Evolutionary conservation across 2,797 vertebrate genomes (phyloP), one percentile per base, ranked within the genome.

Genomic region (Phylloscopus collybita): DNA sequence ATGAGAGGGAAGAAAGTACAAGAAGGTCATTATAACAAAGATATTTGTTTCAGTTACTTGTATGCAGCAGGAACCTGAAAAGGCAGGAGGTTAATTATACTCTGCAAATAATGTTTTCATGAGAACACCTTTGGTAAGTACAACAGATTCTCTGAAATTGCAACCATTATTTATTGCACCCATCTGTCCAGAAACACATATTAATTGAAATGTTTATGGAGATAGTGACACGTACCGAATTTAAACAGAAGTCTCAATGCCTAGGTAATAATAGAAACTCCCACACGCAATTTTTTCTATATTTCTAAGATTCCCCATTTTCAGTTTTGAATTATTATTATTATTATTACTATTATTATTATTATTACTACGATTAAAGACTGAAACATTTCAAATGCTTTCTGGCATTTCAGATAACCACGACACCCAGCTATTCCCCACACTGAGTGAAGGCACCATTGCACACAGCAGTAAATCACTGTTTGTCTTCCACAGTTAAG

Each of bases 51-150:
- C 65, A 94, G 45, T 74, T 74, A 74, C 57, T 93, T 6, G 1
- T 44, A 61, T 51, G 38, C 34, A 92, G 60, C 17, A 76, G 50
- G 50, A 95, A 93, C 47, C 53, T 13, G 49, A 88, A 92, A 93
- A 93, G 67, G 54, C 78, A 87, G 67, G 38, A 87, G 69, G 79
- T 64, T 94, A 92, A 92, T 93, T 91, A 83, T 54, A 36, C n/a
- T 67, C 34, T 54, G 38, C 38, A 95, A 95, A 94, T 75, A 75
- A 75, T 5, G 6, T 85, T 91, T 94, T 89, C 53, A 60, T 65
- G 42, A 71, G 53, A 89, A 87, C 40, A 78, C 69, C 32, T 87
- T 75, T 74, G 30, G 50, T 86, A 61, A 87, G 40, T n/a, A 27
- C 71, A 92, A 82, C n/a, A 85, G 64, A 12, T 80, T 91, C 38